These are phyloP conservation scores for Blastobasis lacticolella DNA, from an alignment of 2,888 invertebrate genomes.

Conservation along the genomic window DNA sequence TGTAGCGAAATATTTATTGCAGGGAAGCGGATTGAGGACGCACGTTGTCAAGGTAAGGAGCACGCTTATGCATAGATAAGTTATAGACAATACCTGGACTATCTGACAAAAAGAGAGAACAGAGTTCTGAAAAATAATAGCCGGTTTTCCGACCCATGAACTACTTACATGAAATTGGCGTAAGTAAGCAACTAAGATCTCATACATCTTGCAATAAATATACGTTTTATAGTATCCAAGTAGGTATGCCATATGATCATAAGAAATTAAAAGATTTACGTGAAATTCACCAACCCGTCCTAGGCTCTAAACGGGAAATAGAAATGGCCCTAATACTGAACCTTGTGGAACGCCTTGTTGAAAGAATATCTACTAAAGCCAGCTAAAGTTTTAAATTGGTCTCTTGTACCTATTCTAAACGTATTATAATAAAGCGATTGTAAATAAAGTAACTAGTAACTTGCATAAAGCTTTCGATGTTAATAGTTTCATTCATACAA, in stretches of 20 bases:
- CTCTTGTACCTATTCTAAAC: too few relatives aligned
- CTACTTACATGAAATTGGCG: slow-evolving; percentile 32
- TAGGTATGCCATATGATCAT: slow-evolving; percentile 19
- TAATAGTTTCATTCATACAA: too few relatives aligned
- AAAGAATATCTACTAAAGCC: too few relatives aligned
- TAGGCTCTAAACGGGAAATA: too few relatives aligned
- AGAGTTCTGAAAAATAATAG: not conserved
- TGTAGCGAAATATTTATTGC: slow-evolving; percentile 39
- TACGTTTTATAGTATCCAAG: not conserved
- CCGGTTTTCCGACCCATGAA: slow-evolving; percentile 8
- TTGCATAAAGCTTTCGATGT: too few relatives aligned
- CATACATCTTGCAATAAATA: not conserved
- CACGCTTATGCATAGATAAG: slow-evolving; percentile 40
- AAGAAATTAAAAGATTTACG: too few relatives aligned
- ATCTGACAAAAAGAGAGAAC: slow-evolving; percentile 6
- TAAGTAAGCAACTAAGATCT: not conserved
- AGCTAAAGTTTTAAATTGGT: too few relatives aligned
- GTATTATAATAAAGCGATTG: too few relatives aligned
- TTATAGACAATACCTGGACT: slow-evolving; percentile 2
- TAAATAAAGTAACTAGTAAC: too few relatives aligned
- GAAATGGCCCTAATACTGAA: too few relatives aligned
- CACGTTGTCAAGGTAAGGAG: slow-evolving; percentile 63
- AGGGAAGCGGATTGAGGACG: slow-evolving; percentile 63
- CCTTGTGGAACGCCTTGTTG: too few relatives aligned
- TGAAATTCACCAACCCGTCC: too few relatives aligned